These are phyloP conservation scores for Naso thynnoides DNA, from an alignment of 2,797 vertebrate genomes.

Conservation along the genomic window DNA sequence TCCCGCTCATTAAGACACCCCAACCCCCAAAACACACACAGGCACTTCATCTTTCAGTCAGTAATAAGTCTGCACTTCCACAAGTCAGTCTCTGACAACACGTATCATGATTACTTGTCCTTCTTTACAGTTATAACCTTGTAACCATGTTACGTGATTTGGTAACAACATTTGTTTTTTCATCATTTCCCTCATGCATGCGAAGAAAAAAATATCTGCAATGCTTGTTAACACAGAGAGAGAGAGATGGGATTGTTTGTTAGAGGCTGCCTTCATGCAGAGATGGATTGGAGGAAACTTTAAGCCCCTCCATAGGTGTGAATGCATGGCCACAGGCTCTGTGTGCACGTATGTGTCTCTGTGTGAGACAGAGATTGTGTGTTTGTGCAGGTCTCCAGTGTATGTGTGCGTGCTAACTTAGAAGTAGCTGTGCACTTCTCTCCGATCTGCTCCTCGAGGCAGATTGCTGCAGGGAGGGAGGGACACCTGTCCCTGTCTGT, in stretches of 20 bases:
- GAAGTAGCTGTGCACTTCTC: slow-evolving; percentile 13
- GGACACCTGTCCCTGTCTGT: slow-evolving; percentile 78
- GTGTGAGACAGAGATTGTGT: slow-evolving; percentile 14
- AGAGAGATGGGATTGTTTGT: slow-evolving; percentile 61
- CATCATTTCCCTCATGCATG: neutral
- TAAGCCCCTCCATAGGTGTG: slow-evolving; percentile 38
- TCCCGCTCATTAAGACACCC: slow-evolving; percentile 17
- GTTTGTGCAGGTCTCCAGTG: slow-evolving; percentile 34
- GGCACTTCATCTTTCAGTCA: slow-evolving; percentile 4
- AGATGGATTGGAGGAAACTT: slow-evolving; percentile 56
- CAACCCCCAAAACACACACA: slow-evolving; percentile 26
- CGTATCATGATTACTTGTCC: neutral
- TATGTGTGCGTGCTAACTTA: slow-evolving; percentile 30
- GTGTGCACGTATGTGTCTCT: slow-evolving; percentile 19
- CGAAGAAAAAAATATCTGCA: slow-evolving; percentile 1
- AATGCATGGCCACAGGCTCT: slow-evolving; percentile 48
- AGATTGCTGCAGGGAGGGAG: slow-evolving; percentile 25
- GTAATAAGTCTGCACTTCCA: neutral
- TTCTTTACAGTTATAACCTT: neutral
- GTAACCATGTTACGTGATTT: slow-evolving; percentile 1
- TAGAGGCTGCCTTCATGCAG: slow-evolving; percentile 63
- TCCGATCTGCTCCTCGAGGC: slow-evolving; percentile 42
- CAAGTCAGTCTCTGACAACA: neutral
- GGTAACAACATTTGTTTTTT: neutral
- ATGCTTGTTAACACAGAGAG: slow-evolving; percentile 27